Percentiles rank a stretch among this genome's conserved stretches.
Evolutionary conservation across 2,113 vertebrate species (phyloP).

Genomic region (Lontra canadensis): DNA sequence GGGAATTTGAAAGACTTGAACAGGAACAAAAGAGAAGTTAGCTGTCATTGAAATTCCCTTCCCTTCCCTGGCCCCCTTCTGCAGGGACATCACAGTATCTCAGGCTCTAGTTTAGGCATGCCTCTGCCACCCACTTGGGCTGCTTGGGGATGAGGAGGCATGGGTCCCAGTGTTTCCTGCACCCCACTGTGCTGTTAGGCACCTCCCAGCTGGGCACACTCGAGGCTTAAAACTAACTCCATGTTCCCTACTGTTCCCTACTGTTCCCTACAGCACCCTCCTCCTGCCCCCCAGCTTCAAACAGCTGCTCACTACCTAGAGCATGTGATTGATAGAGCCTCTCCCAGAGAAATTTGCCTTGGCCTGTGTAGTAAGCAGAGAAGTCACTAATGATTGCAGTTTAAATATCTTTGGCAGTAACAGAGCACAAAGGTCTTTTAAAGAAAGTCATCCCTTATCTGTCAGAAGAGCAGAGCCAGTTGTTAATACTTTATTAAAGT

Average conservation of each 20-base stretch:
- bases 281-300: neutral
- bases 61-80: neutral
- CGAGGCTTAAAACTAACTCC: fast-evolving
- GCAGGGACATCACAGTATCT: neutral
- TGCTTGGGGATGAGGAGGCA: too few species aligned
- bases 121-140: neutral
- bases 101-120: neutral
- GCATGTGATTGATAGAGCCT: neutral
- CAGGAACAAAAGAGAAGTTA: neutral
- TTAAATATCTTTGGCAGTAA: conserved; percentile 71
- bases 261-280: neutral
- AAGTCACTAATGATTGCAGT: neutral
- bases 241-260: neutral
- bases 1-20: neutral
- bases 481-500: conserved; percentile 36
- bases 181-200: neutral
- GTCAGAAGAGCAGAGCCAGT: conserved; percentile 35
- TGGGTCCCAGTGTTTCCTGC: neutral
- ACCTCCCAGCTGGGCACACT: neutral
- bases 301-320: conserved; percentile 48
- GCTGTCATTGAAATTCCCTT: neutral
- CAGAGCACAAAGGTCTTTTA: conserved; percentile 48
- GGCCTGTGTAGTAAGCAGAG: conserved; percentile 19
- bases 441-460: conserved; percentile 56
- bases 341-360: neutral